Evolutionary conservation across 1,140 invertebrate species (phyloP).

Genomic region (Cepaea nemoralis): DNA sequence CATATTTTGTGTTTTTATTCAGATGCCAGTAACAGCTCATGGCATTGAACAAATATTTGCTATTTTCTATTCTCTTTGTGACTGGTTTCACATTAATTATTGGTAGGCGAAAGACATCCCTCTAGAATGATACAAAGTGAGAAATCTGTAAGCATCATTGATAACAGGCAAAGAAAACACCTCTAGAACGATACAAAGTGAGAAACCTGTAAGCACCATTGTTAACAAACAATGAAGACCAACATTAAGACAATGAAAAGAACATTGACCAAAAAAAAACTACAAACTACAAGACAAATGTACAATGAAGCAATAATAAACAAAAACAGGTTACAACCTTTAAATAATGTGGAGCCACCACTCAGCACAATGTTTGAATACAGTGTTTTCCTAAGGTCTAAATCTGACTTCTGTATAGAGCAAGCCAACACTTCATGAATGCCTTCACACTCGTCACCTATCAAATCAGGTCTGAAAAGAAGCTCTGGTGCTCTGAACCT

Average conservation of each 20-base stretch:
- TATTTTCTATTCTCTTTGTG: too few species aligned
- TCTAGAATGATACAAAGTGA: too few species aligned
- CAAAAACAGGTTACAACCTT: too few species aligned
- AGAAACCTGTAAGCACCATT: too few species aligned
- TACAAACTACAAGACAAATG: not conserved
- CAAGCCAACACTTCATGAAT: slow-evolving; percentile 88
- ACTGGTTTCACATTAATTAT: too few species aligned
- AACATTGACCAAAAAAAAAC: not conserved
- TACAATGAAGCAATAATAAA: not conserved
- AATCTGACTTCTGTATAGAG: slow-evolving; percentile 90
- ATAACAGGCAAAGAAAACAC: too few species aligned
- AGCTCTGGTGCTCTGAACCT: slow-evolving; percentile 97
- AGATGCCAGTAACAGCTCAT: too few species aligned
- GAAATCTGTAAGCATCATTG: too few species aligned
- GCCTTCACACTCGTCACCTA: slow-evolving; percentile 98
- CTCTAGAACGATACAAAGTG: too few species aligned
- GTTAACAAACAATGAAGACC: not conserved
- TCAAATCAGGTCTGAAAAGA: slow-evolving; percentile 95
- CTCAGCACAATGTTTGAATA: slow-evolving; percentile 99
- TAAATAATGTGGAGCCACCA: slow-evolving; percentile 96
- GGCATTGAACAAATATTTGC: too few species aligned
- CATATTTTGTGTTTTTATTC: too few species aligned
- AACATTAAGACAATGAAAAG: not conserved
- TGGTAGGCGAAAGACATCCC: too few species aligned
- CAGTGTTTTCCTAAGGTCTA: slow-evolving; percentile 95